Conservation (phyloP, 2,113 vertebrate species). For the Amia ocellicauda region DNA sequence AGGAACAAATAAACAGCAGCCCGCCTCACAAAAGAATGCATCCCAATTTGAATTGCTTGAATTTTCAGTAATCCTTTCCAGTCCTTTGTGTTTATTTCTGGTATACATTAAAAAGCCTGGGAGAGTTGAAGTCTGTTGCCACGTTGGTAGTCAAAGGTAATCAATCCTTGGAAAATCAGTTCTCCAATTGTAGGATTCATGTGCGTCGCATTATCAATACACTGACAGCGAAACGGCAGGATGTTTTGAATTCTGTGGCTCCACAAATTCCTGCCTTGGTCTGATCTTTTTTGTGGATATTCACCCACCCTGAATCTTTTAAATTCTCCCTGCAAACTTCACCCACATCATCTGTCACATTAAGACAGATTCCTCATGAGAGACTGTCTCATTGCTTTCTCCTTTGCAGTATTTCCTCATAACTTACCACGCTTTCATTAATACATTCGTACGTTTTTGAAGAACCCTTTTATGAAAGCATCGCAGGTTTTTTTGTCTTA, state of each 20-base stretch:
- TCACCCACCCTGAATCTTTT: too few species aligned
- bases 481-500: too few species aligned
- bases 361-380: too few species aligned
- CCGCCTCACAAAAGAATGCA: constrained; percentile 11
- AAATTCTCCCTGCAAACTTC: too few species aligned
- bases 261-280: neutral
- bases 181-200: neutral
- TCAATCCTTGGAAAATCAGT: too few species aligned
- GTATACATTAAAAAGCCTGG: constrained; percentile 26
- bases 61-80: constrained; percentile 32
- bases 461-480: too few species aligned
- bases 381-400: too few species aligned
- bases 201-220: neutral
- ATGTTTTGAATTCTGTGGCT: neutral
- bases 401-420: too few species aligned
- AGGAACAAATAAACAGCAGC: constrained; percentile 39
- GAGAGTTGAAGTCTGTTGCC: constrained; percentile 24
- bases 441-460: too few species aligned
- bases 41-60: constrained; percentile 29
- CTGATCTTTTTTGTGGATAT: neutral
- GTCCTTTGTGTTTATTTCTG: constrained; percentile 33
- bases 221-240: neutral
- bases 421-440: too few species aligned
- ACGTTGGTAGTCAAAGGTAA: constrained; percentile 19
- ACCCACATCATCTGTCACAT: too few species aligned